Conservation (phyloP, 2,113 vertebrate species). For the Eudyptes chrysolophus region DNA sequence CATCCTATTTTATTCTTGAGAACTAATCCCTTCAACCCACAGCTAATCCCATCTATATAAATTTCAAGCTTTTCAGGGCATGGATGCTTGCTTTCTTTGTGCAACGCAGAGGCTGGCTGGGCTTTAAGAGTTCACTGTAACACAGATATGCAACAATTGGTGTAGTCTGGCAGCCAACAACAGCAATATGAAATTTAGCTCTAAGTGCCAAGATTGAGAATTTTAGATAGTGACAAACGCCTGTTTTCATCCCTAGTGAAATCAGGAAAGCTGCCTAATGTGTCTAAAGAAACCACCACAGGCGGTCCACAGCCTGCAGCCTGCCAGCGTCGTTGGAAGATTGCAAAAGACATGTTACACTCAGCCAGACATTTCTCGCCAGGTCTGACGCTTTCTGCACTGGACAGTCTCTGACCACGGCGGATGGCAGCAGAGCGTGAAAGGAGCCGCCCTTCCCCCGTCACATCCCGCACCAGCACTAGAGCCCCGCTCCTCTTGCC, state of each 20-base stretch:
- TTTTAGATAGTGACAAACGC: not conserved
- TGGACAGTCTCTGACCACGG: not conserved
- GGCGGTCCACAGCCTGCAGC: not conserved
- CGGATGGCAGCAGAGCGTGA: not conserved
- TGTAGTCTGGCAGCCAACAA: not conserved
- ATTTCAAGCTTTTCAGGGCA: not conserved
- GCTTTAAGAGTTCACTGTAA: not conserved
- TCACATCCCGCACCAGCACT: fast-evolving
- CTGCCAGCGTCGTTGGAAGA: fast-evolving
- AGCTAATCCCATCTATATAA: not conserved
- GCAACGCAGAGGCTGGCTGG: not conserved
- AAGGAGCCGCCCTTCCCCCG: not conserved
- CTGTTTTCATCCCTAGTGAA: not conserved
- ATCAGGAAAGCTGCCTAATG: slow-evolving; percentile 38
- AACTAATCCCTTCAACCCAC: not conserved
- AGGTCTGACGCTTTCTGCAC: not conserved
- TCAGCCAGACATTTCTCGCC: not conserved
- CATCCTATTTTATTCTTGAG: not conserved
- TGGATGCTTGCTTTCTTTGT: not conserved
- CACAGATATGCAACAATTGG: not conserved
- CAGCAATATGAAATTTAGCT: not conserved
- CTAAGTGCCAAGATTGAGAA: not conserved
- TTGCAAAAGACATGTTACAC: not conserved
- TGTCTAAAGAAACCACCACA: not conserved
- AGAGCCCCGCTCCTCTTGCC: not conserved